Percentiles rank a stretch among this genome's conserved stretches.
phyloP scores from a whole-genome alignment of 92 coral and sea anemone species.

The Epizoanthus stellaris region DNA sequence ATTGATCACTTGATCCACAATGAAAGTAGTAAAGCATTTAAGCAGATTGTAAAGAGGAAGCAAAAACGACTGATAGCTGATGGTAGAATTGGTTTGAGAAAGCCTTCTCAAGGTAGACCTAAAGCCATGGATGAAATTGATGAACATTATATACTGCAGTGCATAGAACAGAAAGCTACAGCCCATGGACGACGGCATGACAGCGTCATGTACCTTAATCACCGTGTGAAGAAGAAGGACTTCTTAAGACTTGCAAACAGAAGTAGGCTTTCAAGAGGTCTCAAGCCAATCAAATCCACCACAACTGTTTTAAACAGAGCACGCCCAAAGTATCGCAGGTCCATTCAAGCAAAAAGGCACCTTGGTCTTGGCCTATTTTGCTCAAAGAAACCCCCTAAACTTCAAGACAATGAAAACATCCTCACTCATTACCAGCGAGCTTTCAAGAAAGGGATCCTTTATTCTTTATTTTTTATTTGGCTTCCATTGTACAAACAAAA shows the following conservation, averaged over 20 bases:
- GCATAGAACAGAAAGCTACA: slow-evolving; percentile 32
- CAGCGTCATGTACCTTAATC: slow-evolving; percentile 1
- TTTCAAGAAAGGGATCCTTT: slow-evolving; percentile 25
- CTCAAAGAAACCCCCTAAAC: slow-evolving; percentile 45
- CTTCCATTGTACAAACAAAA: too few relatives aligned
- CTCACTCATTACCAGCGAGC: slow-evolving; percentile 44
- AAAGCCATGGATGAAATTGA: slow-evolving; percentile 28
- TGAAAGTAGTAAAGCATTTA: slow-evolving; percentile 10
- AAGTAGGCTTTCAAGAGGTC: slow-evolving; percentile 6
- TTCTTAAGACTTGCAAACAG: slow-evolving; percentile 14
- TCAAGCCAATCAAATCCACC: slow-evolving; percentile 21
- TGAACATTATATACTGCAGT: slow-evolving; percentile 11
- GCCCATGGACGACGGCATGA: slow-evolving; percentile 43
- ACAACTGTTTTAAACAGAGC: slow-evolving; percentile 29
- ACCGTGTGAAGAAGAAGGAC: slow-evolving; percentile 19
- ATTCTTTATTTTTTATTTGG: too few relatives aligned
- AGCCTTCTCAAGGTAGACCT: slow-evolving; percentile 20
- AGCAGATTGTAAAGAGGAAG: slow-evolving; percentile 28
- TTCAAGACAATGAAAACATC: slow-evolving; percentile 39
- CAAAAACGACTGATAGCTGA: slow-evolving; percentile 16
- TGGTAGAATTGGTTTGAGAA: slow-evolving; percentile 26
- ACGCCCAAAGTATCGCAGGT: slow-evolving; percentile 23
- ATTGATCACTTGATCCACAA: background rate
- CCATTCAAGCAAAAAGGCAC: slow-evolving; percentile 41
- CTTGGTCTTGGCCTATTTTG: slow-evolving; percentile 41